These are phyloP conservation scores for Drosophila sproati DNA, from an alignment of 1,140 invertebrate species.

Conservation along the genomic window DNA sequence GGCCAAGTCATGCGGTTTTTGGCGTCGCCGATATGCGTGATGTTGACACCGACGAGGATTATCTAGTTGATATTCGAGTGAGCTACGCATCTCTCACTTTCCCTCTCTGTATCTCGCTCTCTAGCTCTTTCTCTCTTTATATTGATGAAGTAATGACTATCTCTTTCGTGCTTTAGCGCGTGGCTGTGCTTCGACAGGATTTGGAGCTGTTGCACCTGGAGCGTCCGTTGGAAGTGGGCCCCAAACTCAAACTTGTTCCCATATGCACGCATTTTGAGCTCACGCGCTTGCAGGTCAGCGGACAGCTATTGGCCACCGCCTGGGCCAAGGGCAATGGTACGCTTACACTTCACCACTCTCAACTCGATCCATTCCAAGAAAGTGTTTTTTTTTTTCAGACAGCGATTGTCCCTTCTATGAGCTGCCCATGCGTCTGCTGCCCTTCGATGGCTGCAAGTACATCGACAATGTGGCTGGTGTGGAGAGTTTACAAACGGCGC, in stretches of 20 bases:
- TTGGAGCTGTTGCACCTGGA: constrained; percentile 45
- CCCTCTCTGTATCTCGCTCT: background rate
- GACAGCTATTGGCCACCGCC: constrained; percentile 53
- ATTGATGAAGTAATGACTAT: no score
- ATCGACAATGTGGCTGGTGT: constrained; percentile 30
- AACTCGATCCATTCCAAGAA: background rate
- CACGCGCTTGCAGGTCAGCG: constrained; percentile 53
- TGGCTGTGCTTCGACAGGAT: constrained; percentile 43
- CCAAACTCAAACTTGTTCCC: constrained; percentile 41
- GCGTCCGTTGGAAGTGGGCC: constrained; percentile 1
- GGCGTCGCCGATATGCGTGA: constrained; percentile 62
- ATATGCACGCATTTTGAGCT: constrained; percentile 58
- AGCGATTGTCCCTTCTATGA: constrained; percentile 65
- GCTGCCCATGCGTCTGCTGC: constrained; percentile 64
- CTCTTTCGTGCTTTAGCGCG: constrained; percentile 23
- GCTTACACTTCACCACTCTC: background rate
- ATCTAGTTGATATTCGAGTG: constrained; percentile 55
- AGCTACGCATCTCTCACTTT: background rate
- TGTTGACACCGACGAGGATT: constrained; percentile 62
- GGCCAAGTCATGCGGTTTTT: constrained; percentile 65
- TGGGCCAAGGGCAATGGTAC: constrained; percentile 64
- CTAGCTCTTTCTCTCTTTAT: background rate
- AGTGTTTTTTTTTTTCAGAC: constrained; percentile 15
- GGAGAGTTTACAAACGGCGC: constrained; percentile 16
- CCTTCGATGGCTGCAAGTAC: constrained; percentile 40